Percentiles rank a stretch among this genome's conserved stretches.
phyloP scores from a whole-genome alignment of 2,113 vertebrate species.

The Dipodomys spectabilis region DNA sequence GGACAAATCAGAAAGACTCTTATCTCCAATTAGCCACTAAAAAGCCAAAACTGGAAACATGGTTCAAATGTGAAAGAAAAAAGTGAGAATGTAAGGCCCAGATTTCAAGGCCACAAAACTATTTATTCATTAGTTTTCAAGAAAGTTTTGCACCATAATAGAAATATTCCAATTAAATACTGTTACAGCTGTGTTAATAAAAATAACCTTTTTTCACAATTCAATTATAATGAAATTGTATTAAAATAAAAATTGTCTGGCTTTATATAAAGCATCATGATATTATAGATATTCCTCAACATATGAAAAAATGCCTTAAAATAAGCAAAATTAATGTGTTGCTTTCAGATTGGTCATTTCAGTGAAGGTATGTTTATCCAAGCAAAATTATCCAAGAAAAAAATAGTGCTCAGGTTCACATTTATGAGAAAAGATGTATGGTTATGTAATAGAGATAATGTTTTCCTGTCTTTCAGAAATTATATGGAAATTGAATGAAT shows the following conservation, averaged over 20 bases:
- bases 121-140: background rate
- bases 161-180: background rate
- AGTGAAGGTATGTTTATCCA: background rate
- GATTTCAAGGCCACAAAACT: too few species aligned
- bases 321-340: background rate
- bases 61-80: too few species aligned
- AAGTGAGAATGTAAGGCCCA: too few species aligned
- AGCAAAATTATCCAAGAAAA: background rate
- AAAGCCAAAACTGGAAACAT: too few species aligned
- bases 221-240: background rate
- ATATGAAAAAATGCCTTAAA: background rate
- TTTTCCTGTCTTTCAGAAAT: slow-evolving; percentile 19
- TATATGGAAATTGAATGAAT: background rate
- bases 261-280: background rate
- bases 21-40: too few species aligned
- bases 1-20: too few species aligned
- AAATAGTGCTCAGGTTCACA: background rate
- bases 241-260: background rate
- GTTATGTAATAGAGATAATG: background rate
- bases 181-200: background rate
- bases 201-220: slow-evolving; percentile 30
- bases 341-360: slow-evolving; percentile 28
- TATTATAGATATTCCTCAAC: background rate
- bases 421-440: background rate
- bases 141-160: background rate